These are phyloP conservation scores for Cyprinodon brontotheroides DNA, from an alignment of 2,113 vertebrate species.

Conservation along the genomic window DNA sequence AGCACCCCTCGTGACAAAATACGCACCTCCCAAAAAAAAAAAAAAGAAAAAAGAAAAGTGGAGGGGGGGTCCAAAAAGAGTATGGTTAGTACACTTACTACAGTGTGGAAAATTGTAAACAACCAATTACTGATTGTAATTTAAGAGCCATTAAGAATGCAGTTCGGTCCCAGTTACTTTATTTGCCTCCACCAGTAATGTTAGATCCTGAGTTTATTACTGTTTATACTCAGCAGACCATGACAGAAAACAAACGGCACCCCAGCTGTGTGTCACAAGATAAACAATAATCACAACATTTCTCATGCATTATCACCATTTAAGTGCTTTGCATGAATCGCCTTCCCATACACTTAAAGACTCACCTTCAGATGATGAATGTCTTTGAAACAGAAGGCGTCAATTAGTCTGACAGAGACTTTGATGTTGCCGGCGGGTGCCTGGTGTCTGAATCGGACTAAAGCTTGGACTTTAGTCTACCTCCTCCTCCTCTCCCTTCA, in stretches of 20 bases:
- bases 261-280: not conserved
- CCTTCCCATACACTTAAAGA: not conserved
- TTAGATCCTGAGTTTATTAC: not conserved
- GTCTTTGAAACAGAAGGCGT: constrained; percentile 44
- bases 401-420: constrained; percentile 41
- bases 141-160: not conserved
- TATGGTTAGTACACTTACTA: too few relatives aligned
- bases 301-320: constrained; percentile 1
- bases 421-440: constrained; percentile 53
- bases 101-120: too few relatives aligned
- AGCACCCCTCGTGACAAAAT: too few relatives aligned
- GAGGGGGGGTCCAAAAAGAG: too few relatives aligned
- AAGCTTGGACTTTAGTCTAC: constrained; percentile 62
- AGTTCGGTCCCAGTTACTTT: not conserved
- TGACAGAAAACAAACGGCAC: not conserved
- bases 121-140: not conserved
- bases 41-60: too few relatives aligned
- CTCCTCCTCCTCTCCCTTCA: constrained; percentile 47
- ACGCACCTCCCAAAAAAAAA: too few relatives aligned
- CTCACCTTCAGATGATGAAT: constrained; percentile 20
- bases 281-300: constrained; percentile 15
- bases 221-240: not conserved
- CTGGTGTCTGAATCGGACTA: constrained; percentile 51
- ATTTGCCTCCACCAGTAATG: not conserved
- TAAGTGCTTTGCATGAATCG: constrained; percentile 6